A percentile compares a stretch with the other conserved stretches of the same genome.
These are phyloP conservation scores for Myotis brandtii DNA, from an alignment of 2,113 vertebrate species.

Conservation along the genomic window DNA sequence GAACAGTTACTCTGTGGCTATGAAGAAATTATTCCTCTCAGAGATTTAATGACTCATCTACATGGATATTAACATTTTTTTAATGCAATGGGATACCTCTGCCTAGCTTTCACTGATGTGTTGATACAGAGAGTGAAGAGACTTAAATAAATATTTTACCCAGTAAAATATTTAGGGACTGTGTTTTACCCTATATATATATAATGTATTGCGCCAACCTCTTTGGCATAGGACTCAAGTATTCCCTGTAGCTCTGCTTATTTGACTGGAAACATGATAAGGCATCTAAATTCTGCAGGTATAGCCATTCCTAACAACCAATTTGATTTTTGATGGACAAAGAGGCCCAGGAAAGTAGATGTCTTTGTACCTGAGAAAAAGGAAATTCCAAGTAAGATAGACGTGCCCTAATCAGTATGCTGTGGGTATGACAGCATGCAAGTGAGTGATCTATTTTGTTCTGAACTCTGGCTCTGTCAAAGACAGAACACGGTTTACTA, in stretches of 20 bases:
- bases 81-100: neutral
- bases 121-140: conserved; percentile 34
- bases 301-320: conserved; percentile 70
- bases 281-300: conserved; percentile 74
- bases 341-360: conserved; percentile 72
- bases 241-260: conserved; percentile 58
- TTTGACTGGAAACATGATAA: conserved; percentile 75
- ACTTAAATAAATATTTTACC: conserved; percentile 63
- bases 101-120: neutral
- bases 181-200: conserved; percentile 32
- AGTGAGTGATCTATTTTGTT: conserved; percentile 65
- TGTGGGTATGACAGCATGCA: conserved; percentile 58
- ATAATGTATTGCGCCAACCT: conserved; percentile 46
- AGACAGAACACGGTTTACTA: conserved; percentile 58
- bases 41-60: conserved; percentile 34
- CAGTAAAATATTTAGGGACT: conserved; percentile 60
- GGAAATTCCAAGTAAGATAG: conserved; percentile 70
- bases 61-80: neutral
- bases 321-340: conserved; percentile 75
- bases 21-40: conserved; percentile 12
- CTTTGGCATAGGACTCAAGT: conserved; percentile 44
- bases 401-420: conserved; percentile 76
- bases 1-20: neutral
- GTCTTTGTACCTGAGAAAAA: conserved; percentile 71
- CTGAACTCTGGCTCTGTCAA: conserved; percentile 65